Percentiles rank a stretch among this genome's conserved stretches.
Evolutionary conservation across 2,888 invertebrate species (phyloP).

Genomic region (Herminia tarsipennalis): DNA sequence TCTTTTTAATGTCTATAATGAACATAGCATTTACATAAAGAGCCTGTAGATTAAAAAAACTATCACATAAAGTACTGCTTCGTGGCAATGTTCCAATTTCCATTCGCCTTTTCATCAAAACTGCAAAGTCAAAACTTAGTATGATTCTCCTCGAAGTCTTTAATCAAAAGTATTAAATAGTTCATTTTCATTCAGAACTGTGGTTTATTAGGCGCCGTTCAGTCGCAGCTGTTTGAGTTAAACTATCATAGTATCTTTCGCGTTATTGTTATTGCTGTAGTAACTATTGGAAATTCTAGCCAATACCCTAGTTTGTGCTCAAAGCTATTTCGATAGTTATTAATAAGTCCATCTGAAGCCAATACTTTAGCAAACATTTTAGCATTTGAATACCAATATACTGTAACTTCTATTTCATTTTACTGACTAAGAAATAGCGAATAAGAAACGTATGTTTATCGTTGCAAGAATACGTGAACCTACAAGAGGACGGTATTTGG

Average conservation of each 20-base stretch:
- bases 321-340: not conserved
- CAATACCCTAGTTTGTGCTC: not conserved
- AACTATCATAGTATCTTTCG: too few relatives aligned
- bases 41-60: too few relatives aligned
- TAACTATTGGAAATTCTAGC: not conserved
- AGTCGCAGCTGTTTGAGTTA: not conserved
- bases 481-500: too few relatives aligned
- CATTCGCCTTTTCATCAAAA: constrained; percentile 21
- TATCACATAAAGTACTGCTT: too few relatives aligned
- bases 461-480: too few relatives aligned
- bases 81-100: constrained; percentile 29
- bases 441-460: too few relatives aligned
- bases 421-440: too few relatives aligned
- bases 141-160: constrained; percentile 23
- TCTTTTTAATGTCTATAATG: too few relatives aligned
- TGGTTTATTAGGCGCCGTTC: not conserved
- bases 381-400: not conserved
- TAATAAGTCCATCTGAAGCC: not conserved
- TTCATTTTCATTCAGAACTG: not conserved
- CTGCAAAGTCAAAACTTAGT: constrained; percentile 18
- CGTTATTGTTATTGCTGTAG: too few relatives aligned
- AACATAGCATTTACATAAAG: too few relatives aligned
- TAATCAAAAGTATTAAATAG: constrained; percentile 16
- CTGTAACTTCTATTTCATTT: too few relatives aligned
- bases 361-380: not conserved